Evolutionary conservation across 1,140 invertebrate species (phyloP), one percentile per base, ranked within the genome.

Genomic region (Drosophila busckii): DNA sequence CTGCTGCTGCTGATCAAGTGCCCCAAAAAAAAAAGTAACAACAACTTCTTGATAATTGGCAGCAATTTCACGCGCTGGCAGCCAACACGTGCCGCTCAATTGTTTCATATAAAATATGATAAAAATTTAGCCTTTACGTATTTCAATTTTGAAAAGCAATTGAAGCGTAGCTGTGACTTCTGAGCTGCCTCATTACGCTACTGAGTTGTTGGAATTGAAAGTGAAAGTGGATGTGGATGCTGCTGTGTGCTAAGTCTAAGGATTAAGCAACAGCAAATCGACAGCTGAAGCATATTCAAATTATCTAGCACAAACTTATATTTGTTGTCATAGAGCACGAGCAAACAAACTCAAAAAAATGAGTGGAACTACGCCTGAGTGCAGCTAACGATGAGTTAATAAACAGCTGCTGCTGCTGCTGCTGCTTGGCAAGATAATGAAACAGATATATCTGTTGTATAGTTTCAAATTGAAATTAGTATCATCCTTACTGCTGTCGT

Each of bases 31-130:
- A n/a, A n/a, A 23, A 23, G 4, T 4, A 23, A 23, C 19, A 22
- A 16, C 19, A 26, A 25, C 13, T 15, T 13, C 26, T n/a, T 17
- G 9, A 49, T 68, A 78, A 82, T 69, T 73, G 64, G 45, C 54
- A 48, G 35, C 71, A 80, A 80, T 80, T 80, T 82, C 73, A 80
- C 54, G 73, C 58, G 25, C 45, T 35, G 55, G 46, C 55, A 48
- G 40, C 15, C 26, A 52, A 46, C 44, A 42, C 44, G 53, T 42
- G 62, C 49, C 67, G 60, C 75, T 70, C 73, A 61, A 82, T 80
- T 82, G 64, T 82, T 82, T 80, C 75, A 46, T 40, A 53, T 64
- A 70, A 82, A 80, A 61, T 80, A 80, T 78, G 64, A 73, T 68
- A 48, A 52, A 54, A 20, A 3, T 56, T 31, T 22, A 17, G 7